Evolutionary conservation across 1,140 invertebrate genomes (phyloP).

Genomic region (Bombyx mori): ASM3026992v2 NC_085107.1:554501-555000

Average conservation of each 20-base stretch:
- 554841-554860: constrained; percentile 83
- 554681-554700: constrained; percentile 79
- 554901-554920: constrained; percentile 68
- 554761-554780: constrained; percentile 90
- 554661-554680: constrained; percentile 78
- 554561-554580: constrained; percentile 80
- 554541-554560: constrained; percentile 87
- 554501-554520: constrained; percentile 76
- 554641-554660: constrained; percentile 73
- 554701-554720: constrained; percentile 77
- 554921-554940: constrained; percentile 88
- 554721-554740: constrained; percentile 66
- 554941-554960: constrained; percentile 80
- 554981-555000: constrained; percentile 73
- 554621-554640: constrained; percentile 20
- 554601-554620: constrained; percentile 74
- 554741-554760: constrained; percentile 82
- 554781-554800: constrained; percentile 76
- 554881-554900: constrained; percentile 73
- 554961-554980: constrained; percentile 83
- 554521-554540: constrained; percentile 73
- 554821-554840: constrained; percentile 87
- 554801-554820: constrained; percentile 78
- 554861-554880: constrained; percentile 78
- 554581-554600: constrained; percentile 83